Percentiles rank a stretch among this genome's conserved stretches.
Evolutionary conservation across 2,888 invertebrate species (phyloP).

Genomic region (Myopa tessellatipennis): DNA sequence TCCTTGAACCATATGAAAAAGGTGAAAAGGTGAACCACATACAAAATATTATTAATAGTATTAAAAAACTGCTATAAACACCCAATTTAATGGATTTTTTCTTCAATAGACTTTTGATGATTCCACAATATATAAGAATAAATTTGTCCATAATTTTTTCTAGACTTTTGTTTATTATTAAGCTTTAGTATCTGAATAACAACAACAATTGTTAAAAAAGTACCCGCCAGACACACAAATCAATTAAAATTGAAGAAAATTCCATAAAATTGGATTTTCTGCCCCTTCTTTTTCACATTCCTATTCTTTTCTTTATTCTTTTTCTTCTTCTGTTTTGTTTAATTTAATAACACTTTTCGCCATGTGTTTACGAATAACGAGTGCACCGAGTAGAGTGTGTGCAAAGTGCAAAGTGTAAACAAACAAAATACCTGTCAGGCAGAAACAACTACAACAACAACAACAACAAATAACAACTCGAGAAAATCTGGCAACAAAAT

Average conservation of each 20-base stretch:
- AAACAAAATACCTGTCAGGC: slow-evolving; percentile 58
- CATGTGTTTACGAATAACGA: neutral
- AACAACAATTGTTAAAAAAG: neutral
- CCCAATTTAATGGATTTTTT: too few species aligned
- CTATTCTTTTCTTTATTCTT: neutral
- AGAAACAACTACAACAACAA: slow-evolving; percentile 28
- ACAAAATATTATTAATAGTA: too few species aligned
- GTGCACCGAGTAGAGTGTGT: slow-evolving; percentile 49
- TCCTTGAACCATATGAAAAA: too few species aligned
- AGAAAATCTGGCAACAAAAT: slow-evolving; percentile 29
- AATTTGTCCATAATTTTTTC: neutral
- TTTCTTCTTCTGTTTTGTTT: slow-evolving; percentile 25
- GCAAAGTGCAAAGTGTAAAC: slow-evolving; percentile 64
- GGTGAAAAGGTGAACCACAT: too few species aligned
- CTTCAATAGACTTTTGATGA: too few species aligned
- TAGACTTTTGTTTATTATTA: neutral
- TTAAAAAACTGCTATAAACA: too few species aligned
- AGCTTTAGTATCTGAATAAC: neutral
- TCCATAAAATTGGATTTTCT: neutral
- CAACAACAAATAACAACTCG: slow-evolving; percentile 22
- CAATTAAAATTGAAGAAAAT: slow-evolving; percentile 2
- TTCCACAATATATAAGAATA: neutral
- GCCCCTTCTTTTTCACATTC: neutral
- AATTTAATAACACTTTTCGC: slow-evolving; percentile 26
- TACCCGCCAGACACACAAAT: slow-evolving; percentile 8